A percentile compares a stretch with the other conserved stretches of the same genome.
Conservation (phyloP, 2,113 vertebrate genomes). For the Malurus melanocephalus region DNA sequence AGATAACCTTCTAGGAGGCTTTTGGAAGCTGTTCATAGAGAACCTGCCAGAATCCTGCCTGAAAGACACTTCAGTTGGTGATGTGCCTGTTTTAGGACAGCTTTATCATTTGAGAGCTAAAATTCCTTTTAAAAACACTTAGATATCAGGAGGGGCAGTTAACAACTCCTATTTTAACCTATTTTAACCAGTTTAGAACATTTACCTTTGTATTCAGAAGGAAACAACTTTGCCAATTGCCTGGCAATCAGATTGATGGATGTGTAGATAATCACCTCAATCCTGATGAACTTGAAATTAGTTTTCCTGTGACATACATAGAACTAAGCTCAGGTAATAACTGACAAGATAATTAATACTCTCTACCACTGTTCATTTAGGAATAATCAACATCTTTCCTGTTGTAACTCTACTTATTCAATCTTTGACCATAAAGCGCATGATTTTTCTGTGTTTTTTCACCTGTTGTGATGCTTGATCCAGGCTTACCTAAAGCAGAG, state of each 20-base stretch:
- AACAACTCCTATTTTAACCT: not conserved
- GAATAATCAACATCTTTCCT: constrained; percentile 9
- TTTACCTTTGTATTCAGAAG: not conserved
- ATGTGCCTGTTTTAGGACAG: not conserved
- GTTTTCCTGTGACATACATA: not conserved
- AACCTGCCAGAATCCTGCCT: not conserved
- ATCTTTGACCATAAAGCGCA: not conserved
- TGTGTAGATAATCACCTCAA: not conserved
- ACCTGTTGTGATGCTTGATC: not conserved
- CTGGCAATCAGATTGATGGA: not conserved
- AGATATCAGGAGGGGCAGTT: not conserved
- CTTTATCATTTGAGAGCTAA: not conserved
- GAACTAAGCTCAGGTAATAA: constrained; percentile 3
- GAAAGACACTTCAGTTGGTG: not conserved
- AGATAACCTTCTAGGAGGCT: not conserved
- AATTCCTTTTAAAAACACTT: not conserved
- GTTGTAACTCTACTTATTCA: not conserved
- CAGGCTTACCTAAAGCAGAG: too few relatives aligned
- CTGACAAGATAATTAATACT: not conserved
- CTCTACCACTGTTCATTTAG: not conserved
- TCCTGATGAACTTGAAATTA: not conserved
- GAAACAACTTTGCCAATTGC: not conserved
- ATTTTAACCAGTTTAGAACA: not conserved
- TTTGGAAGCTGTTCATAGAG: not conserved
- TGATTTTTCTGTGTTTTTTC: not conserved